A percentile compares a stretch with the other conserved stretches of the same genome.
Conservation (phyloP, 2,113 vertebrate genomes). For the Zosterops japonicus region DNA sequence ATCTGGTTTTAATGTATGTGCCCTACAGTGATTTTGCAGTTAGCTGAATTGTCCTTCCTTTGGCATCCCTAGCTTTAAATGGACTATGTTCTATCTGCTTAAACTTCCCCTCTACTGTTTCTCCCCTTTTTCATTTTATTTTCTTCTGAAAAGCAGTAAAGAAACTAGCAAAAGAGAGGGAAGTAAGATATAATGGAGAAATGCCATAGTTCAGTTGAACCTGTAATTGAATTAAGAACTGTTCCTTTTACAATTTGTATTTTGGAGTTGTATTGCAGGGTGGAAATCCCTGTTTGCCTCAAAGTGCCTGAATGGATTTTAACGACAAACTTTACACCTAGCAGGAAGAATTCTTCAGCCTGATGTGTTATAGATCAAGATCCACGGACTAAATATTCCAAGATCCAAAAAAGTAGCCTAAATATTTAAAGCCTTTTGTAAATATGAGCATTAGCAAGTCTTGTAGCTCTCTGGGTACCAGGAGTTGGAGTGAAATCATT, state of each 20-base stretch:
- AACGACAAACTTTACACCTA: neutral
- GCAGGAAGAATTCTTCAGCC: neutral
- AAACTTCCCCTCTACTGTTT: neutral
- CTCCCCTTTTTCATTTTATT: neutral
- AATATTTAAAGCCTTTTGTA: neutral
- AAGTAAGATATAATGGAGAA: neutral
- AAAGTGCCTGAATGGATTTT: neutral
- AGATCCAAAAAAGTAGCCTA: neutral
- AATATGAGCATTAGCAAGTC: neutral
- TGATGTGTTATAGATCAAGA: neutral
- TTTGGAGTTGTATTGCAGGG: neutral
- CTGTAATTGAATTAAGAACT: neutral
- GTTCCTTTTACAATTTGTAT: fast-evolving
- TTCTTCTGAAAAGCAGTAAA: neutral
- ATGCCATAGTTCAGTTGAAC: neutral
- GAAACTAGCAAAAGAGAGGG: neutral
- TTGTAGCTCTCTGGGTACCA: neutral
- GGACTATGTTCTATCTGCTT: neutral
- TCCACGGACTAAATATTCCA: neutral
- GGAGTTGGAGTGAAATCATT: neutral
- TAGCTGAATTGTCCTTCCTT: neutral
- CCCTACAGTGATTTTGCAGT: neutral
- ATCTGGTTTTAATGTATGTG: neutral
- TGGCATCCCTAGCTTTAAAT: neutral
- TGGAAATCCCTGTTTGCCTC: neutral